Base-by-base conservation (phyloP, 92 coral and sea anemone species). In the Zoanthus sansibaricus region DNA sequence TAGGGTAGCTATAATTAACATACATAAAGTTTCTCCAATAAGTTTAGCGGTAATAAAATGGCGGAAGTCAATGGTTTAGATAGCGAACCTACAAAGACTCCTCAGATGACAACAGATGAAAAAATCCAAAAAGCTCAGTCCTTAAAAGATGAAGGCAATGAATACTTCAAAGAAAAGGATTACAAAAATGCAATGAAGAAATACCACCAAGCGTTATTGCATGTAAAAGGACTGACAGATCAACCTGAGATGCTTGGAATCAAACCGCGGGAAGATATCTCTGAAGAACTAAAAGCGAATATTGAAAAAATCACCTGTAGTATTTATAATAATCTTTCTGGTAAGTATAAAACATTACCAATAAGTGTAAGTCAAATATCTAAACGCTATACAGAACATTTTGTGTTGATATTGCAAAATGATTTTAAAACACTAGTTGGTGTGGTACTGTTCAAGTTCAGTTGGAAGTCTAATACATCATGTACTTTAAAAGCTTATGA, bases 291-390 rank as follows among this genome's bases (percentile, higher is more conserved):
- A 66, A 87, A 87, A 78, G 75, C 83, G 52, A 78, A 78, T 37
- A 73, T 76, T 51, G 75, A 75, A 33, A 90, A 95, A 77, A 76
- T 90, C 13, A 92, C 87, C 73, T 93, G 89, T 58, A 79, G 92
- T 64, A 87, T 95, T 86, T 93, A 93, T 70, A 95, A 95, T 86
- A 97, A 97, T 75, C 89, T 97, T 51, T 98, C 99, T 55, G 99
- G 99, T 96, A 90, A 32, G 87, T 72, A 37, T 3, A 49, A 20
- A 75, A 31, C 61, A 48, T 51, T 49, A 49, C 55, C 9, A 49
- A 49, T 37, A 37, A 37, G 42, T 37, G 42, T 37, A 37, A 37
- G 42, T 37, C 42, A 37, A 2, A 37, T 37, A 2, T 37, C 4
- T 37, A 37, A 37, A 37, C 4, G 4, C 1, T 37, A 37, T 37